Evolutionary conservation across 2,888 invertebrate genomes (phyloP), one percentile per base, ranked within the genome.

Genomic region (Perithous albicinctus): DNA sequence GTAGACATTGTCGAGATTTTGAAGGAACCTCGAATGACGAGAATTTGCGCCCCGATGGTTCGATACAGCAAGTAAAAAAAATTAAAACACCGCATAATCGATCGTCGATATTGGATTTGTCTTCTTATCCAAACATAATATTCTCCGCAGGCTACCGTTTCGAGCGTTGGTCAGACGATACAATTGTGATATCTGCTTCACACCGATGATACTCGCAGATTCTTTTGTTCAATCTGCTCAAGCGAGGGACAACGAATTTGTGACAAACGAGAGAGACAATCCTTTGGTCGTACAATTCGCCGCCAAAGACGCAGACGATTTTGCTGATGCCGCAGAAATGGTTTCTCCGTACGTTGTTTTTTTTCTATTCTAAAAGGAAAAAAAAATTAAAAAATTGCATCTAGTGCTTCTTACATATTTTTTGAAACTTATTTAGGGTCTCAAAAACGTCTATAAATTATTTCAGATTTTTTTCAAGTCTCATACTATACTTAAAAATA

Each of bases 171-270:
- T 97, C 1, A 94, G 96, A 80, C 95, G 96, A 82, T 98, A 98
- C 93, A 95, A 95, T 59, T 98, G 97, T 84, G 97, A 99, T 91
- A 92, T 99, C 77, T 96, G 97, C 87, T 99, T 97, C 91, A 98
- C 99, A 0, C 99, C 99, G 0, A 99, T 99, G 99, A 98, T 99
- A 87, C 94, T 99, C 84, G 97, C 99, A 0, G 97, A 98, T 92
- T 98, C 98, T 0, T 99, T 99, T 93, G 95, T 97, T 72, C 96
- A 96, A 89, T 99, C 99, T 84, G 94, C 95, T 74, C 97, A 97
- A 93, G 99, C 99, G 12, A 95, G 99, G 70, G 92, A 94, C 4
- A 96, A 95, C 93, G 98, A 98, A 93, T 98, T 98, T 91, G 94
- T 95, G 5, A 97, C 97, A 1, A 95, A 95, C 87, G 82, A 89